A percentile compares a stretch with the other conserved stretches of the same genome.
Conservation (phyloP, 2,888 invertebrate species). For the Synanthedon formicaeformis region DNA sequence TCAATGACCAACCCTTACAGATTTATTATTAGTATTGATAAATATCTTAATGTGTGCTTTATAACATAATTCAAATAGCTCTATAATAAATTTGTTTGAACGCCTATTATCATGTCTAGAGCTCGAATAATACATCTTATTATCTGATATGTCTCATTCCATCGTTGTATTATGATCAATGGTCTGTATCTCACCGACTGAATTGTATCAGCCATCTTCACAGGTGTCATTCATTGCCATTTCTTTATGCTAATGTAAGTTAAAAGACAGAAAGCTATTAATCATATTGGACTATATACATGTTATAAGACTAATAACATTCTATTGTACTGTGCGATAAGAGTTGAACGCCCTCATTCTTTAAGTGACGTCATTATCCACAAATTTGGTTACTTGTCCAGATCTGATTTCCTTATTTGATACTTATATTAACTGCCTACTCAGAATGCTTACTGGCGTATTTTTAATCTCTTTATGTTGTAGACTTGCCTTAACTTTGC, state of each 20-base stretch:
- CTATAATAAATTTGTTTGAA: too few relatives aligned
- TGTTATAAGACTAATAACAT: constrained; percentile 8
- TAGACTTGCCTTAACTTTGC: too few relatives aligned
- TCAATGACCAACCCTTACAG: too few relatives aligned
- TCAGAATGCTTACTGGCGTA: not conserved
- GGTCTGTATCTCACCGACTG: constrained; percentile 8
- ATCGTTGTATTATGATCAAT: not conserved
- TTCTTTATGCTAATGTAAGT: constrained; percentile 7
- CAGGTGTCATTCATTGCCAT: constrained; percentile 11
- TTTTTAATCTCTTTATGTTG: too few relatives aligned
- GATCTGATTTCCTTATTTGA: constrained; percentile 3
- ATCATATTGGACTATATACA: constrained; percentile 14
- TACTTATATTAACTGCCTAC: not conserved
- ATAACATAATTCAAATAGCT: too few relatives aligned
- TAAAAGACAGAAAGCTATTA: constrained; percentile 11
- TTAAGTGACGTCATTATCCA: constrained; percentile 17
- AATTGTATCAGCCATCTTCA: constrained; percentile 18
- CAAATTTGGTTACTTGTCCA: constrained; percentile 20
- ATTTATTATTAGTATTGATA: too few relatives aligned
- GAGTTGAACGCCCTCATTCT: constrained; percentile 28
- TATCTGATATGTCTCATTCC: too few relatives aligned
- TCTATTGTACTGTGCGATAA: constrained; percentile 1
- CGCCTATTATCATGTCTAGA: too few relatives aligned
- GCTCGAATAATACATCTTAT: too few relatives aligned
- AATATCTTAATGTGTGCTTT: too few relatives aligned